Evolutionary conservation across 2,888 invertebrate species (phyloP), one percentile per base, ranked within the genome.

Genomic region (Pterostichus niger): DNA sequence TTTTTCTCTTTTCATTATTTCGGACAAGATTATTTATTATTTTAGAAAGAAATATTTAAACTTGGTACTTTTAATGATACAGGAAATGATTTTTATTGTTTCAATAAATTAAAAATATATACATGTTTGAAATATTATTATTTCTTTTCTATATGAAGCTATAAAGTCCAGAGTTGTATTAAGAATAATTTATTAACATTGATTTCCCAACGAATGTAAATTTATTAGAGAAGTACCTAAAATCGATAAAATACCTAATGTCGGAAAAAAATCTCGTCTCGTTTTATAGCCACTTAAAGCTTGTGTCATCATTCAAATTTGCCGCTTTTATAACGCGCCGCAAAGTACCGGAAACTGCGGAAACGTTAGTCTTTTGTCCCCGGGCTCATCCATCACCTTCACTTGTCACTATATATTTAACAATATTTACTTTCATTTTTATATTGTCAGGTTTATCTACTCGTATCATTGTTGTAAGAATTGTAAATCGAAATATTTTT

Each of bases 231-330:
- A 54, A 31, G 31, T 61, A 61, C 33, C 33, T 33, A 61, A 61
- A 61, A 59, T 61, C 61, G 61, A 61, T 61, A 31, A 33, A 24
- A 61, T 33, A 9, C 33, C 24, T 61, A 61, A 61, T 33, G 61
- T 61, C 61, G 33, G 11, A 31, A 52, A 52, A 24, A 52, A 52
- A 52, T 52, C 52, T 1, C 52, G 52, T 52, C 24, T 17, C 61
- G 61, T 61, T 61, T 61, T 56, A 56, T 56, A 56, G 56, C 61
- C 33, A 61, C 61, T 61, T 61, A 61, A 40, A n/a, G 33, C 31
- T 9, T 0, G 61, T n/a, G 33, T 61, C 61, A 61, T 61, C 61
- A 61, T 61, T 61, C 61, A 61, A 61, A 61, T 61, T 61, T 61
- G 1, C 61, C 61, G 52, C 52, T 13, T 52, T 52, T 13, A 52